Conservation (phyloP, 2,113 vertebrate species). For the Columbina picui region DNA sequence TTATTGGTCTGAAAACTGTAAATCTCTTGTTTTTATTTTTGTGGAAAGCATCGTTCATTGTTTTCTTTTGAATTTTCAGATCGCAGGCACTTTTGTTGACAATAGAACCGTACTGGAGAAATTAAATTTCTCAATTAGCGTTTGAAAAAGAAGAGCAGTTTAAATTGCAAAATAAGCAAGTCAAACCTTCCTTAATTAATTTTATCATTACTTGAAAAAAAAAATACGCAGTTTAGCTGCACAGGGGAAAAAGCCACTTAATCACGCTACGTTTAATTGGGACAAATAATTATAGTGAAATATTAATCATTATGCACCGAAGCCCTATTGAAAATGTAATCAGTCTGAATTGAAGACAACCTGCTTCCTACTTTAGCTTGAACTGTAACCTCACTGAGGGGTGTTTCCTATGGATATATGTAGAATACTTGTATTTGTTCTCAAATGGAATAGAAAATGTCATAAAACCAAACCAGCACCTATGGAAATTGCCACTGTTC, state of each 20-base stretch:
- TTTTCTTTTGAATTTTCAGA: conserved; percentile 10
- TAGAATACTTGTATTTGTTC: not conserved
- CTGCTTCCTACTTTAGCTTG: not conserved
- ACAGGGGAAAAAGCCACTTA: conserved; percentile 36
- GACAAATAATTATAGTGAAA: conserved; percentile 62
- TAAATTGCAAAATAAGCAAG: conserved; percentile 30
- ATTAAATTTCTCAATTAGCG: conserved; percentile 29
- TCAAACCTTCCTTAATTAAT: conserved; percentile 55
- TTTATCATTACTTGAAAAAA: not conserved
- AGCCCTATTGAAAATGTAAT: conserved; percentile 44
- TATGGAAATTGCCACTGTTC: not conserved
- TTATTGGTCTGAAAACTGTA: not conserved
- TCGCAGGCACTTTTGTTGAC: not conserved
- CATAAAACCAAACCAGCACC: not conserved
- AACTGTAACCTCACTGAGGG: not conserved
- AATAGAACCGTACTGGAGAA: not conserved
- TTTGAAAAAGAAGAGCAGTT: not conserved
- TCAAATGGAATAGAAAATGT: not conserved
- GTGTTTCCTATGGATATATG: not conserved
- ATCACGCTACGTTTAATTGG: conserved; percentile 62
- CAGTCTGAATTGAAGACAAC: not conserved
- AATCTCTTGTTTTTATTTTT: not conserved
- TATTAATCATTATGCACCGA: conserved; percentile 42
- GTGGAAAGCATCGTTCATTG: not conserved
- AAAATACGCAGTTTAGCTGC: not conserved